These are phyloP conservation scores for Hypotaenidia philippensis DNA, from an alignment of 2,797 vertebrate species.

Conservation along the genomic window DNA sequence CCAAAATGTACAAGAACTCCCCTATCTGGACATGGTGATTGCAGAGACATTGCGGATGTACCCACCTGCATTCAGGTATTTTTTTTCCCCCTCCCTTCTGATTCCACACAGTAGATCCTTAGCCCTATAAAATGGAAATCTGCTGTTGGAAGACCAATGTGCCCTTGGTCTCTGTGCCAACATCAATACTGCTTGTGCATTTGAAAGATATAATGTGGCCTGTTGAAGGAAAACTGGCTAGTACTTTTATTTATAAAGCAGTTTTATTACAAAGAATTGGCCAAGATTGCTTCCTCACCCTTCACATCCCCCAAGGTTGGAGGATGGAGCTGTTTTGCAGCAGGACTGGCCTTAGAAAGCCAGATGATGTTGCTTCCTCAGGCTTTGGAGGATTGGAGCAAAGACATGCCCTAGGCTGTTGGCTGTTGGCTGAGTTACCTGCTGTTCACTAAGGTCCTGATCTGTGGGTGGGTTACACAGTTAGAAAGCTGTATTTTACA, in stretches of 20 bases:
- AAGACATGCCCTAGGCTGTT: background rate
- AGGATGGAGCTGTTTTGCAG: background rate
- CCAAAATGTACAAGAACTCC: slow-evolving; percentile 88
- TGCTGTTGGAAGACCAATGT: background rate
- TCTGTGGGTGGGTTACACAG: background rate
- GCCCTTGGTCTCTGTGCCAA: background rate
- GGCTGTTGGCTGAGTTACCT: background rate
- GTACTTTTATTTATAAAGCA: background rate
- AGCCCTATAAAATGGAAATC: background rate
- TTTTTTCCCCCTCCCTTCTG: background rate
- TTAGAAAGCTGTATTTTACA: background rate
- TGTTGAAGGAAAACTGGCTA: background rate
- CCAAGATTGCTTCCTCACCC: background rate
- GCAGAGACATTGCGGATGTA: slow-evolving; percentile 92
- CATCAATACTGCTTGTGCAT: background rate
- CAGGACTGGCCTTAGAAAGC: background rate
- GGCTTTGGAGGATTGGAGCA: accelerated
- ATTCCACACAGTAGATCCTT: background rate
- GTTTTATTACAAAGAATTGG: background rate
- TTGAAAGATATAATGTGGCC: background rate
- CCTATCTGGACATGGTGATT: slow-evolving; percentile 96
- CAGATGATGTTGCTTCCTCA: background rate
- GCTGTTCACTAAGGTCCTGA: background rate
- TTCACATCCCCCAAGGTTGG: background rate
- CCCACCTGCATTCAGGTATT: slow-evolving; percentile 93